These are phyloP conservation scores for Eleginops maclovinus DNA, from an alignment of 2,113 vertebrate genomes.

Conservation along the genomic window DNA sequence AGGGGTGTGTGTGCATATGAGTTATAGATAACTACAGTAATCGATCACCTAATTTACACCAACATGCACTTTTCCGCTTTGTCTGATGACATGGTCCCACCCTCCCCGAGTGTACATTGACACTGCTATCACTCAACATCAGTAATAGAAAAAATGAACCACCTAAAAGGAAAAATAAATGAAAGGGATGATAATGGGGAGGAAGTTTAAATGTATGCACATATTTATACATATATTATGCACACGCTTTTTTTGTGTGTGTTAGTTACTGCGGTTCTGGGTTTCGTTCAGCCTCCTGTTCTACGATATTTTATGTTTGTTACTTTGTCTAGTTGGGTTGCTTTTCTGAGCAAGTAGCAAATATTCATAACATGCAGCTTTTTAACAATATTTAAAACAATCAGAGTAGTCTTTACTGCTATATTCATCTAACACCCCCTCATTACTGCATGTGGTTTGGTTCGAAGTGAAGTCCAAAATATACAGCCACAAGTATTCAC, in stretches of 20 bases:
- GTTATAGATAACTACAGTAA: conserved; percentile 62
- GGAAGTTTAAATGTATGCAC: conserved; percentile 67
- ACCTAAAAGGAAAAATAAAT: conserved; percentile 53
- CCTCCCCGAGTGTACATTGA: conserved; percentile 45
- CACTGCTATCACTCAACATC: conserved; percentile 55
- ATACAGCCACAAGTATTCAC: conserved; percentile 30
- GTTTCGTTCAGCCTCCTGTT: conserved; percentile 31
- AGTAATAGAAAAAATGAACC: conserved; percentile 5
- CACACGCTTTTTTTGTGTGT: conserved; percentile 17
- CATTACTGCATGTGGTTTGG: not conserved
- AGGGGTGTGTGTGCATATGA: conserved; percentile 20
- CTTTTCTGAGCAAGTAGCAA: not conserved
- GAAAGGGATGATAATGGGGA: conserved; percentile 69
- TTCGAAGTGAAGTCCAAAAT: conserved; percentile 12
- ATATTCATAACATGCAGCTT: not conserved
- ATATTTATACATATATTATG: conserved; percentile 72
- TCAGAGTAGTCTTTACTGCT: not conserved
- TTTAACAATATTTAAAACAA: conserved; percentile 8
- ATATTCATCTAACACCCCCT: not conserved
- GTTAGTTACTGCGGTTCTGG: not conserved
- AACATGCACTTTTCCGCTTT: conserved; percentile 38
- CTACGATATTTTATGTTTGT: conserved; percentile 1
- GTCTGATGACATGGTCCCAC: conserved; percentile 46
- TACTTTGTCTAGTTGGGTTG: conserved; percentile 1
- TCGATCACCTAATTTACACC: conserved; percentile 73